Evolutionary conservation across 2,888 invertebrate genomes (phyloP), one percentile per base, ranked within the genome.

Genomic region (Tetanocera ferruginea): DNA sequence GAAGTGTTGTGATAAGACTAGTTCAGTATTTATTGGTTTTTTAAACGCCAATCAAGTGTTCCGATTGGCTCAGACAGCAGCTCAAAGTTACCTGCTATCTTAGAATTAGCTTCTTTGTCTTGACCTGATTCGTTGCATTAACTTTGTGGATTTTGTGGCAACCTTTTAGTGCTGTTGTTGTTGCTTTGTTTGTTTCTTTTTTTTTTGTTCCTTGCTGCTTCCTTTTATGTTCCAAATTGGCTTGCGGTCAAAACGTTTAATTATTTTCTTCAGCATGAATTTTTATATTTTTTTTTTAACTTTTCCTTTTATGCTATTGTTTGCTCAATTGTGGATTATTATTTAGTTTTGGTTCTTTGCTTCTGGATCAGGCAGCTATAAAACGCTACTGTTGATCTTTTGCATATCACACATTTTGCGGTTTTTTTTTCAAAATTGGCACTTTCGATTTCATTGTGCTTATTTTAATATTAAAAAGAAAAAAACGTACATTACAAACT

Each of bases 191-290:
- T 31, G 70, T 70, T 34, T 34, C 25, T 60, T 34, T 70, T 78
- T 37, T 78, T 79, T 51, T 77, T 77, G 67, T 62, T 80, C 69
- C 52, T 75, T 78, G 77, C 43, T 62, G 23, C 51, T 76, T 69
- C 66, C 62, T 76, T 76, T 76, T 69, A 11, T 69, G 52, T 55
- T 81, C 83, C 77, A 84, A 86, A 85, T 86, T 87, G 86, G 84
- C 88, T 87, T 87, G 87, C 85, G 87, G 87, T 87, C 85, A 85
- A 87, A 85, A 86, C 85, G 87, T 84, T 87, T 87, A 87, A 87
- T 86, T 87, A 80, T 80, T 79, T 82, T 64, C 76, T 79, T 74
- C 79, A 67, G 69, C 72, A 74, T 64, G 34, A 9, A 34, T 8
- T 4, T 55, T 1, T 51, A 28, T 25, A 6, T 64, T 43, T 77